These are phyloP conservation scores for Samia ricini DNA, from an alignment of 1,140 invertebrate species.

Conservation along the genomic window DNA sequence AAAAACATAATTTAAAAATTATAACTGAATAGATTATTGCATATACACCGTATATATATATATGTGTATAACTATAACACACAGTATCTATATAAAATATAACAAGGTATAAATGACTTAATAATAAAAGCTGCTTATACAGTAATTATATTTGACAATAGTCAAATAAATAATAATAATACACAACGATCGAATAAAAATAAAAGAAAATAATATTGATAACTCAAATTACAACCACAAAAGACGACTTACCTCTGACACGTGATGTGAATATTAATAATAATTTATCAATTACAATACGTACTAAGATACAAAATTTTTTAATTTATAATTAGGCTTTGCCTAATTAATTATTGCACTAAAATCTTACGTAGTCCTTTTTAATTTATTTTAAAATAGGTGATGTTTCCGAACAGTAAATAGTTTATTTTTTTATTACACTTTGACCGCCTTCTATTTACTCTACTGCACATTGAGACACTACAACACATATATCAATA, in stretches of 20 bases:
- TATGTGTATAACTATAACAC: neutral
- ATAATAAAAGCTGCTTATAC: conserved; percentile 29
- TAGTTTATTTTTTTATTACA: conserved; percentile 2
- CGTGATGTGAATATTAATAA: conserved; percentile 14
- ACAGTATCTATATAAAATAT: conserved; percentile 1
- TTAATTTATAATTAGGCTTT: conserved; percentile 69
- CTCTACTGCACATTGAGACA: conserved; percentile 27
- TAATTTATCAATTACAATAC: conserved; percentile 67
- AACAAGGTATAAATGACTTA: neutral
- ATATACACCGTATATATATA: neutral
- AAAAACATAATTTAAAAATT: conserved; percentile 5
- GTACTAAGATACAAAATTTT: conserved; percentile 64
- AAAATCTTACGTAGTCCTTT: conserved; percentile 61
- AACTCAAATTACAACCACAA: conserved; percentile 32
- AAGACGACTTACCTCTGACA: neutral
- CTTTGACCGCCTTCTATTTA: conserved; percentile 22
- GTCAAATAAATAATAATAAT: conserved; percentile 24
- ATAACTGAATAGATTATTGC: neutral
- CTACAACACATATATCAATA: conserved; percentile 8
- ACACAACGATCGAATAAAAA: conserved; percentile 22
- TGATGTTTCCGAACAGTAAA: conserved; percentile 41
- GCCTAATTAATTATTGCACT: conserved; percentile 75
- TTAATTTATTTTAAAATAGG: conserved; percentile 27
- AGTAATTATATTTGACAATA: conserved; percentile 27
- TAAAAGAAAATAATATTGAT: conserved; percentile 12